Evolutionary conservation across 2,888 invertebrate species (phyloP), one percentile per base, ranked within the genome.

Genomic region (Mechanitis messenoides): DNA sequence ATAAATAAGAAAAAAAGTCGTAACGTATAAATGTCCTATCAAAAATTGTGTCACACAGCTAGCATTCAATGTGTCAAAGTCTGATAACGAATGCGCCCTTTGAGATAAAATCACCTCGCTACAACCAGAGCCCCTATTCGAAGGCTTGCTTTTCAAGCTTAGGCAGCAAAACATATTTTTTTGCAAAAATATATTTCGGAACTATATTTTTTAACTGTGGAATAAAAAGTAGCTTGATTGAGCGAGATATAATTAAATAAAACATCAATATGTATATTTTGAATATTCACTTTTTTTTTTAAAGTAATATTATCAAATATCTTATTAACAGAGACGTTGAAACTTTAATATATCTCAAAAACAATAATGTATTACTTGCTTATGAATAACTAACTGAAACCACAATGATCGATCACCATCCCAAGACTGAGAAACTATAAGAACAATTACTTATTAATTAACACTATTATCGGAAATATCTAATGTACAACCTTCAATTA

Each of bases 401-500:
- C 58, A 47, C n/a, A 33, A 47, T 60, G 62, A 66, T 60, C 58
- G 59, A 66, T 66, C 61, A 60, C 61, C 53, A 45, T n/a, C 5
- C 59, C 45, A 42, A 58, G 58, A 50, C 7, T 61, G 62, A 59
- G 64, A 68, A 69, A 66, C 61, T 66, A 66, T 64, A 64, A 61
- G 63, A 63, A 53, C 69, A 73, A 74, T 74, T 74, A 75, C 72
- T 73, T 75, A 75, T 75, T 78, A 77, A 76, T 78, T 73, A 76
- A 76, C 77, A 73, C 42, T 42, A 42, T 69, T 76, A 78, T 75
- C 72, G 69, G 69, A 69, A 75, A 77, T 75, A 76, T 76, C 79
- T 81, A 78, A 83, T 81, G 81, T 81, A 77, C 74, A 73, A 73
- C 74, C 74, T 76, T 73, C 86, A 87, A 88, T 87, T 87, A 83